Evolutionary conservation across 1,140 invertebrate species (phyloP), one percentile per base, ranked within the genome.

Genomic region (Hylaeus anthracinus): DNA sequence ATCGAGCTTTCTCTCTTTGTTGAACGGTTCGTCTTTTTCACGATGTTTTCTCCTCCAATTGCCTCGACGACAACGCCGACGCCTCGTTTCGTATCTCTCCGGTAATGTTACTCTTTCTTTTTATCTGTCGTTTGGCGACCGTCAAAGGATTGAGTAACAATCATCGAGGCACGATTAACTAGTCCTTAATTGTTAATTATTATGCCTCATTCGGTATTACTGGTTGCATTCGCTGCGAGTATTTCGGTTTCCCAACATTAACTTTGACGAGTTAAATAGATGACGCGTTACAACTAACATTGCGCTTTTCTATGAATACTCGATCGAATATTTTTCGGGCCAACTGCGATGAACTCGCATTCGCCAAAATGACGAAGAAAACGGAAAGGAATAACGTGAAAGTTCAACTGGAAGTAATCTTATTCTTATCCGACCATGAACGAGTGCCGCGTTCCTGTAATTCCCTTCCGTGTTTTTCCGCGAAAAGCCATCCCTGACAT

Each of bases 121-220:
- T 37, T 41, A 4, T 45, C n/a, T 67, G 5, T 10, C 43, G 8
- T 0, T 5, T 41, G 10, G 48, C 37, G 37, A 63, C 3, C 64
- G 14, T 5, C 45, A 37, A 45, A 61, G 41, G 5, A 37, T 14
- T 3, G 12, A 45, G 12, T 9, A 26, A 63, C 48, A 45, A 26
- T 2, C n/a, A n/a, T 37, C 12, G 4, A 12, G 69, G 69, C 58
- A 45, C 56, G 48, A 70, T 63, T 63, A 72, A 72, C 8, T 48
- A n/a, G 14, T 45, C 14, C 69, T 56, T 72, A 72, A 79, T 63
- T 72, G 69, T 79, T 64, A 79, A 72, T 72, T 79, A 72, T 48
- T 45, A 15, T 14, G 39, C 39, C 10, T 60, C n/a, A n/a, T 77
- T 70, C 65, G 48, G 67, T 43, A 64, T n/a, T 55, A 15, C n/a